Percentiles rank a stretch among this genome's conserved stretches.
Conservation (phyloP, 2,888 invertebrate genomes). For the Bruchidius siliquastri region DNA sequence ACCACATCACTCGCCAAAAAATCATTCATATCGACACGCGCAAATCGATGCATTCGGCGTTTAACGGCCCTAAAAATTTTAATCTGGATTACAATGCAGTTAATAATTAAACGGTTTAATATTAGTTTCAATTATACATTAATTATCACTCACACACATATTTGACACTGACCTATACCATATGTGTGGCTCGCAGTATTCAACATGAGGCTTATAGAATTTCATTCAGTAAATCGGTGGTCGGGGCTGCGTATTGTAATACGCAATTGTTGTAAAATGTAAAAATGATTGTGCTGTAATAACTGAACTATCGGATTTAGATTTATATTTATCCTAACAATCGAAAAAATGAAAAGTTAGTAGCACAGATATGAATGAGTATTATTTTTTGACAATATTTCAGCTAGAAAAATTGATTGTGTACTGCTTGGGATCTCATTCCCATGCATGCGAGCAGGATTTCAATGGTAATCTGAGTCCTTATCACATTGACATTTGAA, state of each 20-base stretch:
- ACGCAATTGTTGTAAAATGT: background rate
- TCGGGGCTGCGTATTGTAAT: background rate
- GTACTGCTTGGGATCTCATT: too few species aligned
- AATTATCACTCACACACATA: conserved; percentile 41
- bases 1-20: background rate
- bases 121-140: conserved; percentile 42
- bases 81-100: conserved; percentile 26
- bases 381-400: too few species aligned
- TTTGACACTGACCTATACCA: conserved; percentile 41
- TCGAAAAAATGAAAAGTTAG: too few species aligned
- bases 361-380: too few species aligned
- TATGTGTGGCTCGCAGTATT: background rate
- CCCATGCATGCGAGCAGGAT: too few species aligned
- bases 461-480: too few species aligned
- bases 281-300: background rate
- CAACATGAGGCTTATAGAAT: conserved; percentile 2
- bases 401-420: too few species aligned
- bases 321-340: background rate
- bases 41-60: background rate
- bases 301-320: background rate
- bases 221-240: background rate
- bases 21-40: background rate
- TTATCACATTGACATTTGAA: too few species aligned
- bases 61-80: conserved; percentile 26
- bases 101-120: conserved; percentile 41